Conservation (phyloP, 2,888 invertebrate genomes). For the Abrostola tripartita region DNA sequence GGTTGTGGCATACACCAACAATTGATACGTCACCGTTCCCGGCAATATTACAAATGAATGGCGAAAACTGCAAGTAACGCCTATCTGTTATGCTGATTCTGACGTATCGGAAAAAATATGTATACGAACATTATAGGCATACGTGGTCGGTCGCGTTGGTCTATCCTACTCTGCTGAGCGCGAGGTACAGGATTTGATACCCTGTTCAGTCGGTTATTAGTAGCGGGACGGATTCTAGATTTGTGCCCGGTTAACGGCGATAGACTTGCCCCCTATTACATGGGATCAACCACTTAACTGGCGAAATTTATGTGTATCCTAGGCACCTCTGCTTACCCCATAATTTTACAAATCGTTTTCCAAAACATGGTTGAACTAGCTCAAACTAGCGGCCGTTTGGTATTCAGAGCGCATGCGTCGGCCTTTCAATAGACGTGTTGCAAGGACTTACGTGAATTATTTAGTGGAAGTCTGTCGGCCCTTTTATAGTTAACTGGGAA, state of each 20-base stretch:
- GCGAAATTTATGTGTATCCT: too few species aligned
- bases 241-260: too few species aligned
- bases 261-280: too few species aligned
- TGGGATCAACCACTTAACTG: too few species aligned
- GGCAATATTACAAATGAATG: not conserved
- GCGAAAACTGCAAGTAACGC: not conserved
- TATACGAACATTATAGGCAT: too few species aligned
- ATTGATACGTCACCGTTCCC: not conserved
- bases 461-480: slow-evolving; percentile 40
- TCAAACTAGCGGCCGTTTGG: slow-evolving; percentile 17
- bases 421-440: slow-evolving; percentile 36
- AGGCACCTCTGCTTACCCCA: not conserved
- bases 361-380: not conserved
- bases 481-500: slow-evolving; percentile 29
- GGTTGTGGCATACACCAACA: not conserved
- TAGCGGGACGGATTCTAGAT: too few species aligned
- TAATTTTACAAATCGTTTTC: not conserved
- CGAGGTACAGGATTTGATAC: too few species aligned
- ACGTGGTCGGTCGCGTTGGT: too few species aligned
- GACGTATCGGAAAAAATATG: not conserved
- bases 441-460: slow-evolving; percentile 54
- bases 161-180: too few species aligned
- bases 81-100: not conserved
- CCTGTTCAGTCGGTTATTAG: too few species aligned
- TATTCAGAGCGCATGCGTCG: slow-evolving; percentile 48